A percentile compares a stretch with the other conserved stretches of the same genome.
Evolutionary conservation across 2,888 invertebrate species (phyloP).

Genomic region (Ormyrus nitidulus): DNA sequence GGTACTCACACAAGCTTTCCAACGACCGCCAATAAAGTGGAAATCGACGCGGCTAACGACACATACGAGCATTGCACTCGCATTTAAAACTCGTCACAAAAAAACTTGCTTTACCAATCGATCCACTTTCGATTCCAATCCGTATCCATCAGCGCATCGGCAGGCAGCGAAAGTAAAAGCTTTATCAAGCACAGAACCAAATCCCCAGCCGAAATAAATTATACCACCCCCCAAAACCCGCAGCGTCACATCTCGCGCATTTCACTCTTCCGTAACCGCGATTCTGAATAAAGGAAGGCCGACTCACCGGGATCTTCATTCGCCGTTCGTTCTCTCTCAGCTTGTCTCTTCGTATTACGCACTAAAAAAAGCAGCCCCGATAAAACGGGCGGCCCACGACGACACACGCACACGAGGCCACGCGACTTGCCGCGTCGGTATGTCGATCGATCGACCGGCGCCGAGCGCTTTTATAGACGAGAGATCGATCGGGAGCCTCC

Average conservation of each 20-base stretch:
- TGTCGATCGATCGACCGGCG: conserved; percentile 51
- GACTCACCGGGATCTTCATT: conserved; percentile 54
- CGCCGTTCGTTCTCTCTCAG: conserved; percentile 22
- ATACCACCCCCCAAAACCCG: neutral
- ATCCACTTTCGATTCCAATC: conserved; percentile 10
- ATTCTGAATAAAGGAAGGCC: neutral
- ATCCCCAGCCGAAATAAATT: neutral
- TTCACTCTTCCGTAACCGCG: neutral
- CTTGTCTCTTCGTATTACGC: neutral
- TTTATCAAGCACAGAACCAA: neutral
- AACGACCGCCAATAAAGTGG: neutral
- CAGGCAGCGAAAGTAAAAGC: neutral
- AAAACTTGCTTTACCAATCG: conserved; percentile 31
- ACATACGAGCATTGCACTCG: neutral
- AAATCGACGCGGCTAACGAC: neutral
- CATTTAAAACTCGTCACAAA: neutral
- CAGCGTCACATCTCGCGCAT: no score
- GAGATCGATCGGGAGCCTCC: neutral
- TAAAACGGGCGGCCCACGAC: conserved; percentile 7
- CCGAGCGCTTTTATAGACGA: conserved; percentile 58
- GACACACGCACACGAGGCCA: neutral
- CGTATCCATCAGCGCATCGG: neutral
- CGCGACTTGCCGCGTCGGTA: conserved; percentile 16
- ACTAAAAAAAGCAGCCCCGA: neutral
- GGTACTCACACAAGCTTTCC: neutral